Percentiles rank a stretch among this genome's conserved stretches.
Evolutionary conservation across 2,797 vertebrate species (phyloP).

Genomic region (Argentina silus): DNA sequence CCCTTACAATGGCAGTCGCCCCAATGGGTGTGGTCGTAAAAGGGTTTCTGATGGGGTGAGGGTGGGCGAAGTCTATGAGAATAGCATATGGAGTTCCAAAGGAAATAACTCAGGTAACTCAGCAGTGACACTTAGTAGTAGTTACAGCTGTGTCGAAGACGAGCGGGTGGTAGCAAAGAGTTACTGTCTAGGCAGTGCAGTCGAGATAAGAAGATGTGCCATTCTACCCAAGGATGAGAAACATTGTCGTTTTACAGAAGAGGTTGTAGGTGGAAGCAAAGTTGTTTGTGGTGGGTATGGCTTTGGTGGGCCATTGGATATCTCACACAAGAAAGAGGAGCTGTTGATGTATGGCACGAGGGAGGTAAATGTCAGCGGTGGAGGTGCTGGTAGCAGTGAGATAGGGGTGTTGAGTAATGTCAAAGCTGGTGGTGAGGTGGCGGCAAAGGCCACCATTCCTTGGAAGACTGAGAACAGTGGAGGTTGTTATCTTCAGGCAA

Average conservation of each 20-base stretch:
- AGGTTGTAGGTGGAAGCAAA: constrained; percentile 70
- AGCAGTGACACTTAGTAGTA: constrained; percentile 68
- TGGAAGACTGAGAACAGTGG: constrained; percentile 76
- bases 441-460: constrained; percentile 66
- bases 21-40: constrained; percentile 77
- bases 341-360: constrained; percentile 80
- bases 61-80: constrained; percentile 76
- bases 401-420: constrained; percentile 63
- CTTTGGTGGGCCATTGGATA: constrained; percentile 73
- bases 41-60: constrained; percentile 74
- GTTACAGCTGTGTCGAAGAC: constrained; percentile 77
- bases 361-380: constrained; percentile 69
- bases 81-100: constrained; percentile 80
- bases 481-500: constrained; percentile 71
- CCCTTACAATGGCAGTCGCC: constrained; percentile 82
- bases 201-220: constrained; percentile 78
- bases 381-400: constrained; percentile 57
- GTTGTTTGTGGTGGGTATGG: constrained; percentile 70
- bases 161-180: constrained; percentile 77
- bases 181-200: constrained; percentile 78
- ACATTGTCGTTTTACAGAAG: constrained; percentile 78
- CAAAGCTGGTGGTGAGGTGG: constrained; percentile 71
- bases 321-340: constrained; percentile 80
- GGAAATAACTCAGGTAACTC: constrained; percentile 82
- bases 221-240: constrained; percentile 80